A percentile compares a stretch with the other conserved stretches of the same genome.
These are phyloP conservation scores for Luffia ferchaultella DNA, from an alignment of 2,888 invertebrate genomes.

Conservation along the genomic window DNA sequence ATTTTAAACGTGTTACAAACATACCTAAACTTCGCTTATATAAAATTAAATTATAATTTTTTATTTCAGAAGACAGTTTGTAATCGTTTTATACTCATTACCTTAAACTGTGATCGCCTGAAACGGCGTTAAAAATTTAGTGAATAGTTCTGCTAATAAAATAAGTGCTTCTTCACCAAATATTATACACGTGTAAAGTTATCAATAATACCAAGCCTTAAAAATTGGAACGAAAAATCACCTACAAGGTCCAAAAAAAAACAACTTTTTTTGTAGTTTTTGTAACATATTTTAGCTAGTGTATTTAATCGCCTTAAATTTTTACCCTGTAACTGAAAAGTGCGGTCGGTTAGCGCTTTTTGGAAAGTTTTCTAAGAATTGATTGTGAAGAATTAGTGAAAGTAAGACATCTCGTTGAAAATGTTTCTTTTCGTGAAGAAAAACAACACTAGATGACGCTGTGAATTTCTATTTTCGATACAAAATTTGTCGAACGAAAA, in stretches of 20 bases:
- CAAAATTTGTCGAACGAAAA: constrained; percentile 38
- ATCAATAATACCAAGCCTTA: constrained; percentile 39
- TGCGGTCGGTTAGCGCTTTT: neutral
- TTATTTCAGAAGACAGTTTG: neutral
- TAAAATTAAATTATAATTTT: neutral
- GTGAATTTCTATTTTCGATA: constrained; percentile 15
- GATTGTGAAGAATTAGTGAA: neutral
- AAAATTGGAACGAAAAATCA: constrained; percentile 28
- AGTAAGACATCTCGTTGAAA: too few relatives aligned
- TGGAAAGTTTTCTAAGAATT: neutral
- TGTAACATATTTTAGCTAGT: constrained; percentile 38
- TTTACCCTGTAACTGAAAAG: constrained; percentile 18
- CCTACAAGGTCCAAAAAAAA: constrained; percentile 53
- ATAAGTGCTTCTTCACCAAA: constrained; percentile 50
- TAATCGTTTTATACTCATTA: neutral
- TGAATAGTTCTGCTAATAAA: constrained; percentile 20
- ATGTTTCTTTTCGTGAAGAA: constrained; percentile 20
- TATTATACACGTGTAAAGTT: constrained; percentile 29
- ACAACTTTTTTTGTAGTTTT: constrained; percentile 27
- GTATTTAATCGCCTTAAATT: constrained; percentile 44
- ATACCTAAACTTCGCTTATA: neutral
- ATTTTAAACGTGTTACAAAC: too few relatives aligned
- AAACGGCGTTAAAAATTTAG: constrained; percentile 46
- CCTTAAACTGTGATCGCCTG: constrained; percentile 49
- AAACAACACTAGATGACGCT: constrained; percentile 24